phyloP scores from a whole-genome alignment of 2,888 invertebrate genomes.

The Oligia fasciuncula region DNA sequence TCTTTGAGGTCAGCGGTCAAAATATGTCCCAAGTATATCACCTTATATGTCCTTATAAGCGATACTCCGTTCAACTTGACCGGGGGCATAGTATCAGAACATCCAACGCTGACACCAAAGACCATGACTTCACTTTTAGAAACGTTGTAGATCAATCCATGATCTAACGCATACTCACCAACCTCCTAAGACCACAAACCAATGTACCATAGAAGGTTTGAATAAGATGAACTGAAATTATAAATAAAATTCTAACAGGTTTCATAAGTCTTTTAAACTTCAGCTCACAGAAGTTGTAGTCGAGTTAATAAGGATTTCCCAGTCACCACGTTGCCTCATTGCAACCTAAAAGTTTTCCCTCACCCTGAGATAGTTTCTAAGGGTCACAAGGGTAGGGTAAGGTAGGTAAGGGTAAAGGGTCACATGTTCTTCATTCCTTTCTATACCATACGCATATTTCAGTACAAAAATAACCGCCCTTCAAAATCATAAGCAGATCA shows the following conservation, averaged over 20 bases:
- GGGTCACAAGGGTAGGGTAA: too few relatives aligned
- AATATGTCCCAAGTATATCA: not conserved
- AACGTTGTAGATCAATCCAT: constrained; percentile 4
- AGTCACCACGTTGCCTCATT: not conserved
- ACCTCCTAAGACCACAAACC: constrained; percentile 5
- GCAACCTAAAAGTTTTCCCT: constrained; percentile 5
- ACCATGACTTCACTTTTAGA: not conserved
- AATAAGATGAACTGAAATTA: not conserved
- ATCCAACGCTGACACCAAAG: not conserved
- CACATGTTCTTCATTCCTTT: not conserved
- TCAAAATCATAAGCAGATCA: constrained; percentile 44
- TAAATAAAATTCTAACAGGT: not conserved
- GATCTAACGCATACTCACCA: not conserved
- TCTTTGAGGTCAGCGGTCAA: not conserved
- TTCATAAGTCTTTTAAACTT: constrained; percentile 6
- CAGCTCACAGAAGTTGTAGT: not conserved
- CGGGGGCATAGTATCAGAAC: not conserved
- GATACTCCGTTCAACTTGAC: not conserved
- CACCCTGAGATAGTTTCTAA: constrained; percentile 6
- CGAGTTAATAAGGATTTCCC: constrained; percentile 4
- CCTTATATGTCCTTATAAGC: not conserved
- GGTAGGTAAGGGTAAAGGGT: too few relatives aligned
- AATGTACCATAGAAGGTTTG: not conserved
- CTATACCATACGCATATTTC: not conserved
- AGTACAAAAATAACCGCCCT: constrained; percentile 35